These are phyloP conservation scores for Littorina saxatilis DNA, from an alignment of 1,140 invertebrate genomes.

Conservation along the genomic window DNA sequence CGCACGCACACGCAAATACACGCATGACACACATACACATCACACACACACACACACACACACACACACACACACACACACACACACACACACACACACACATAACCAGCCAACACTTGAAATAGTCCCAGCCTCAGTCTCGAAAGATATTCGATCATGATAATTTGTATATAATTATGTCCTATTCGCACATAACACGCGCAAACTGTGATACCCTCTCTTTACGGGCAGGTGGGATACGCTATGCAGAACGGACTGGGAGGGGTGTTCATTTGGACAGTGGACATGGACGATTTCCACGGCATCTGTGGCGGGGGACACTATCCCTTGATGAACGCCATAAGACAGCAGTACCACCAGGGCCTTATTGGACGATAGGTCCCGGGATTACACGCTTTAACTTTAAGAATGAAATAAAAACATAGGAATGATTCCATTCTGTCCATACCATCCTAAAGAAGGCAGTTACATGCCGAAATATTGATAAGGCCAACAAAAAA, in stretches of 20 bases:
- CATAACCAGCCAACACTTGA: not conserved
- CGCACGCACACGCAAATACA: not conserved
- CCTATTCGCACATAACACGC: too few species aligned
- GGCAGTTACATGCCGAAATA: too few species aligned
- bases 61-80: conserved; percentile 12
- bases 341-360: conserved; percentile 70
- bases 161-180: too few species aligned
- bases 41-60: conserved; percentile 13
- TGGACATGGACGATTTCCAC: conserved; percentile 86
- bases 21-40: not conserved
- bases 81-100: conserved; percentile 20
- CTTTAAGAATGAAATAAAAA: too few species aligned
- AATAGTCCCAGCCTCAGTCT: too few species aligned
- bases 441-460: too few species aligned
- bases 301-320: conserved; percentile 64
- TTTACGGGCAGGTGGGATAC: conserved; percentile 28
- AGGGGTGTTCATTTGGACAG: conserved; percentile 97
- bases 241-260: conserved; percentile 85
- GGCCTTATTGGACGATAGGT: not conserved
- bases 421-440: too few species aligned
- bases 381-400: too few species aligned
- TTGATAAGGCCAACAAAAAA: too few species aligned
- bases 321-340: conserved; percentile 73
- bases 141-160: too few species aligned
- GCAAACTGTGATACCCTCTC: too few species aligned